Evolutionary conservation across 2,797 vertebrate genomes (phyloP).

Genomic region (Crossoptilon crossoptilon): DNA sequence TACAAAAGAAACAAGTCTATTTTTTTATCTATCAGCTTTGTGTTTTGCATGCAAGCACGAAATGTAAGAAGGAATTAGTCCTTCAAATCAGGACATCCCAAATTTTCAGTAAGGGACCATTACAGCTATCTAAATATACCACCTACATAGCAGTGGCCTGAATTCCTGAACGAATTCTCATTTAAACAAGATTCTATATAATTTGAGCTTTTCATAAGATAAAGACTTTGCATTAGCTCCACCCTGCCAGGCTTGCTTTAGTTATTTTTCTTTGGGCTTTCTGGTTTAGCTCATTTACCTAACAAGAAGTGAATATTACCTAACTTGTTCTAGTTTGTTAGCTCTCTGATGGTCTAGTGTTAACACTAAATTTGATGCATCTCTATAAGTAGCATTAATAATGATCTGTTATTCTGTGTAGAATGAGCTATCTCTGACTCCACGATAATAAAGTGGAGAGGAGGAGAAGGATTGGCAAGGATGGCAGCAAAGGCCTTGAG

Average conservation of each 20-base stretch:
- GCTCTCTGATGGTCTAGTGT: neutral
- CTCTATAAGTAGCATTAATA: neutral
- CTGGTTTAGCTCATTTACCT: neutral
- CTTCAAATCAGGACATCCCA: neutral
- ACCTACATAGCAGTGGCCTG: rapidly evolving
- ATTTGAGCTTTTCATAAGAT: neutral
- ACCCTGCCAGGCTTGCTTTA: neutral
- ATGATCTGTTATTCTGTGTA: neutral
- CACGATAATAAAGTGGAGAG: neutral
- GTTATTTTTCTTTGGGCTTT: neutral
- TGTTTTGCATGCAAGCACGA: neutral
- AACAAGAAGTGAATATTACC: neutral
- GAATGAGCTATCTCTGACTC: neutral
- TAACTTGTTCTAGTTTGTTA: neutral
- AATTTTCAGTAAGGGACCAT: neutral
- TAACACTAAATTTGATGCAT: neutral
- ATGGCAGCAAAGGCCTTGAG: neutral
- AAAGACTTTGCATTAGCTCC: rapidly evolving
- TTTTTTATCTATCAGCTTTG: neutral
- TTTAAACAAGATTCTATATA: neutral
- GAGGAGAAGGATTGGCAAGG: neutral
- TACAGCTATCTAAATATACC: neutral
- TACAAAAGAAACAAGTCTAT: neutral
- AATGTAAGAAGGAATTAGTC: neutral
- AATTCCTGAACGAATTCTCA: neutral